These are phyloP conservation scores for Drosophila nigrodunni DNA, from an alignment of 1,140 invertebrate species.

Conservation along the genomic window DNA sequence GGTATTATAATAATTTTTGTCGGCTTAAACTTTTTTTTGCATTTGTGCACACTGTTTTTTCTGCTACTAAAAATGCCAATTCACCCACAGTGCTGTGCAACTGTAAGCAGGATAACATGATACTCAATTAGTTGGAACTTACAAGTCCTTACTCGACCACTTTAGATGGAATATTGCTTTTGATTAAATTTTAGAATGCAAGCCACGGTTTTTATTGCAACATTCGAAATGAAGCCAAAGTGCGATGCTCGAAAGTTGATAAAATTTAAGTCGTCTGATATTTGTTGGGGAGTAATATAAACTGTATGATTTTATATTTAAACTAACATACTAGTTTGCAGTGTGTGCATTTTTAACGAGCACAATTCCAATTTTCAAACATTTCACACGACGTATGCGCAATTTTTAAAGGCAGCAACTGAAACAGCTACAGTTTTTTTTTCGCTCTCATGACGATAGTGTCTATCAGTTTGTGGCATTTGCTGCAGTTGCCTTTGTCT, in stretches of 20 bases:
- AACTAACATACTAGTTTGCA: background rate
- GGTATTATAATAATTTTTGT: too few species aligned
- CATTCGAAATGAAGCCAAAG: background rate
- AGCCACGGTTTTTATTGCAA: background rate
- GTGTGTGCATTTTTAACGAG: conserved; percentile 10
- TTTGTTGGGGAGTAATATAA: background rate
- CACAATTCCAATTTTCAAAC: conserved; percentile 1
- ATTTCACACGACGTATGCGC: conserved; percentile 1
- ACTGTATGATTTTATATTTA: background rate
- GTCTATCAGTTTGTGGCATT: conserved; percentile 10
- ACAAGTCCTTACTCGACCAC: background rate
- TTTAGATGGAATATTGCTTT: conserved; percentile 5
- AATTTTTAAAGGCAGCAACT: background rate
- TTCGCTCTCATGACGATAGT: too few species aligned
- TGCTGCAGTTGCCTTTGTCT: conserved; percentile 45
- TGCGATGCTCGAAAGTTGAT: too few species aligned
- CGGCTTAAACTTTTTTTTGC: too few species aligned
- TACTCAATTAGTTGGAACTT: conserved; percentile 23
- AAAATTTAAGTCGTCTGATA: too few species aligned
- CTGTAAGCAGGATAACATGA: conserved; percentile 6
- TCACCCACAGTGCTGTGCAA: too few species aligned
- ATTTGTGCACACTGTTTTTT: too few species aligned
- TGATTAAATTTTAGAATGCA: background rate
- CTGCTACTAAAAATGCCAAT: too few species aligned
- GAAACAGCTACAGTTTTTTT: too few species aligned